A percentile compares a stretch with the other conserved stretches of the same genome.
phyloP scores from a whole-genome alignment of 2,888 invertebrate genomes.

The Chirona hameri region DNA sequence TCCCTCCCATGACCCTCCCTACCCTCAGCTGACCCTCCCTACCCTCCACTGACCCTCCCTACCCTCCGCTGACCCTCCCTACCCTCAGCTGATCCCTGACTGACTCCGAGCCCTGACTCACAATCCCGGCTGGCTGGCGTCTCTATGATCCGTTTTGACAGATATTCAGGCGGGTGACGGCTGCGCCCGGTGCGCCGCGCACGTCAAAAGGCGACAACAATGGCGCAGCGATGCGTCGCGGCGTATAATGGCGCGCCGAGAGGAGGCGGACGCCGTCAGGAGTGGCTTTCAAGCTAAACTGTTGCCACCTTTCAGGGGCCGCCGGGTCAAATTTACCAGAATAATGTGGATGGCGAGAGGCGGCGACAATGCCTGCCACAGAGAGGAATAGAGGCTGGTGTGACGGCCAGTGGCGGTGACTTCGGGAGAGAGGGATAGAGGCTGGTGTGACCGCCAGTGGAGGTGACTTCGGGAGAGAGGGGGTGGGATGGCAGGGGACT shows the following conservation, averaged over 20 bases:
- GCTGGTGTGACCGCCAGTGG: no score
- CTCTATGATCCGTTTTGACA: slow-evolving; percentile 27
- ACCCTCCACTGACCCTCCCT: no score
- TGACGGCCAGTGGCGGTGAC: no score
- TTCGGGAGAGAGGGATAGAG: background rate
- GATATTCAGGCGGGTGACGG: slow-evolving; percentile 23
- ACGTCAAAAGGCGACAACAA: slow-evolving; percentile 24
- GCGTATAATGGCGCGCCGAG: background rate
- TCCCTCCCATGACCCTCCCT: no score
- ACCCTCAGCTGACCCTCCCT: no score
- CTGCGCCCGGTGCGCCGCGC: background rate
- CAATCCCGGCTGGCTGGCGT: background rate
- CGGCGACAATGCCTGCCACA: background rate
- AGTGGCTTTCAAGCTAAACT: slow-evolving; percentile 25
- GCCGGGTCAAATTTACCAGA: slow-evolving; percentile 25
- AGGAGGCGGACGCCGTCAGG: background rate
- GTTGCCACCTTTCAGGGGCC: background rate
- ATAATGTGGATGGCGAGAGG: background rate
- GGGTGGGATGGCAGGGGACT: background rate
- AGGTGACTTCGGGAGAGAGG: background rate
- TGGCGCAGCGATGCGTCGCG: slow-evolving; percentile 10
- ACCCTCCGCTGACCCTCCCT: no score
- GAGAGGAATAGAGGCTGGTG: background rate
- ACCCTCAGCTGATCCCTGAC: background rate
- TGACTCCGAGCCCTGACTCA: background rate